Base-by-base conservation (phyloP, 2,113 vertebrate genomes). In the Psammodynastes pulverulentus region DNA sequence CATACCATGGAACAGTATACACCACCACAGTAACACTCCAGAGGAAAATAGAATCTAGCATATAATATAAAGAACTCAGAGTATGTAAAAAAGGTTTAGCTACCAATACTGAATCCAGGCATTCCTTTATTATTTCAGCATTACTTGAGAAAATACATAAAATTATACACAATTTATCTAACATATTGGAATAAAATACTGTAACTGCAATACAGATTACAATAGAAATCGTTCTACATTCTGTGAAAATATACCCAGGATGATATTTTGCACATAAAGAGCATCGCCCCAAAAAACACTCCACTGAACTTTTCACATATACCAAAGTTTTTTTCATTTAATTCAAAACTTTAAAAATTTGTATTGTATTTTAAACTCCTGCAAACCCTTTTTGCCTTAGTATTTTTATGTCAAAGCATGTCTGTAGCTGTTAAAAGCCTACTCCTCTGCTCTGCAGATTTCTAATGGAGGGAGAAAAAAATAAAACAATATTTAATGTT, bases 61-160 rank as follows among this genome's bases (percentile, higher is more conserved):
- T 34, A 93, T 84, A 0, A 15, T 54, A 95, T 13, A 86, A 4
- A 90, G 46, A 94, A 93, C 45, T 93, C 92, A 92, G 45, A 91
- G 34, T 94, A 26, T 93, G 62, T 90, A 95, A 92, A 52, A 95
- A 94, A 93, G 17, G 54, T 87, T 90, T 62, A 94, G 87, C 92
- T 96, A 94, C 79, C 26, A 91, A 95, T 96, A 94, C 79, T 43
- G 92, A 95, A 53, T 94, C 39, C 52, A 95, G 89, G 9, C 49
- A 29, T 94, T 95, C 90, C 89, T 97, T 97, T 97, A 97, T 97
- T 97, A 92, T 93, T 94, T 94, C 90, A 94, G 48, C 86, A 94
- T 90, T 89, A 89, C 39, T 52, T 62, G 92, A 95, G 17, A 92
- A 94, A 86, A 90, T 94, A 97, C 95, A 96, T 85, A 96, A 94